Conservation (phyloP, 2,113 vertebrate genomes). For the Onychorhynchus coronatus region DNA sequence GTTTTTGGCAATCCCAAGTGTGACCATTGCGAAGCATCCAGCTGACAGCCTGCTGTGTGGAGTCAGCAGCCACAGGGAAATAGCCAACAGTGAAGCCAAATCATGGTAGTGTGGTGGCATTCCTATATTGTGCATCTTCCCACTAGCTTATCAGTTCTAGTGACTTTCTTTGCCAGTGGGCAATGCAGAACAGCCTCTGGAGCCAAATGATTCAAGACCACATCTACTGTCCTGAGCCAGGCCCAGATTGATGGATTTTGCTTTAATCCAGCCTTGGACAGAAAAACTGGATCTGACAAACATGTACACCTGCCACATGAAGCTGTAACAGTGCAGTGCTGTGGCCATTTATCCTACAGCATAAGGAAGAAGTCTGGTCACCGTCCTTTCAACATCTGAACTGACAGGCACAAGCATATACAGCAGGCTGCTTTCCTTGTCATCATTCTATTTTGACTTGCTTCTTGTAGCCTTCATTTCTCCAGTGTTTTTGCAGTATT, state of each 20-base stretch:
- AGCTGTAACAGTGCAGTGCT: neutral
- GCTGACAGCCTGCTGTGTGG: neutral
- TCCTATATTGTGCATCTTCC: neutral
- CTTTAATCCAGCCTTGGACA: constrained; percentile 32
- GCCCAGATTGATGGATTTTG: neutral
- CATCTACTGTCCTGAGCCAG: neutral
- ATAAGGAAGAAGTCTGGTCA: constrained; percentile 22
- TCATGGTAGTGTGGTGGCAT: neutral
- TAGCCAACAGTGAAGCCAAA: neutral
- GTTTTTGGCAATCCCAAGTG: neutral
- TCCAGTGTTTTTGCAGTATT: neutral
- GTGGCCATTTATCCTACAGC: constrained; percentile 41
- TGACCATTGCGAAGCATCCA: neutral
- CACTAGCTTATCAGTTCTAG: neutral
- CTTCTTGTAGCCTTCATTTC: neutral
- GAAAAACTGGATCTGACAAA: constrained; percentile 35
- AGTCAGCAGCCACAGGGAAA: neutral
- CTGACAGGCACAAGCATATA: constrained; percentile 4
- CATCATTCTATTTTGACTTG: neutral
- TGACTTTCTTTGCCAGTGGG: neutral
- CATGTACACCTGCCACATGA: neutral
- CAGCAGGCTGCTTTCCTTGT: constrained; percentile 15
- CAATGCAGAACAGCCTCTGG: neutral
- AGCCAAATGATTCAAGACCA: neutral
- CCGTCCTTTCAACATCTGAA: neutral